These are phyloP conservation scores for Scomberomorus guttatus DNA, from an alignment of 2,797 vertebrate genomes.

Conservation along the genomic window DNA sequence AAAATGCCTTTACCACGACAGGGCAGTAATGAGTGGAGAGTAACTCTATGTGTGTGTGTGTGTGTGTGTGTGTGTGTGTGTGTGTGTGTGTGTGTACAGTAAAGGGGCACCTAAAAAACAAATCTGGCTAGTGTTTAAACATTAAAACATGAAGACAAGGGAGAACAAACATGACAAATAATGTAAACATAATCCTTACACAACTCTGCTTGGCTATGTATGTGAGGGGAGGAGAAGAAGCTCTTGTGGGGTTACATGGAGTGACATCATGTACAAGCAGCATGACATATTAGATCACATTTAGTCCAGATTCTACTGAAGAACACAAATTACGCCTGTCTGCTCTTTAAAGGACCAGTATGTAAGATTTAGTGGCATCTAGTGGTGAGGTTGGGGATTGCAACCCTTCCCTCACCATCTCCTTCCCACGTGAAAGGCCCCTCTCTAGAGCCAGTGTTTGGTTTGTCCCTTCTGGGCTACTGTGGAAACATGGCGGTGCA, in stretches of 20 bases:
- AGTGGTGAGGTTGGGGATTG: no score
- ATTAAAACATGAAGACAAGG: slow-evolving; percentile 56
- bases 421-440: no score
- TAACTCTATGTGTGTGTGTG: slow-evolving; percentile 16
- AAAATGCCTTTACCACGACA: slow-evolving; percentile 50
- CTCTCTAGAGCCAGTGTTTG: no score
- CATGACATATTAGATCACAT: slow-evolving; percentile 69
- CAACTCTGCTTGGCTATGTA: slow-evolving; percentile 47
- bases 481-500: no score
- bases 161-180: slow-evolving; percentile 51
- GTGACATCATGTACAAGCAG: slow-evolving; percentile 52
- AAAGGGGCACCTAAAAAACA: slow-evolving; percentile 39
- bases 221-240: neutral
- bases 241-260: slow-evolving; percentile 5
- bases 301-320: slow-evolving; percentile 54
- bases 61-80: slow-evolving; percentile 8
- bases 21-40: slow-evolving; percentile 46
- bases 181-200: slow-evolving; percentile 73
- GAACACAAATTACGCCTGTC: slow-evolving; percentile 44
- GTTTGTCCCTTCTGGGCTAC: no score
- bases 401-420: no score
- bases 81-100: slow-evolving; percentile 14
- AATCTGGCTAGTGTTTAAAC: slow-evolving; percentile 68
- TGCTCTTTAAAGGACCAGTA: slow-evolving; percentile 16
- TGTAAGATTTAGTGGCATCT: no score